A percentile compares a stretch with the other conserved stretches of the same genome.
These are phyloP conservation scores for Squalus acanthias DNA, from an alignment of 2,797 vertebrate genomes.

Conservation along the genomic window DNA sequence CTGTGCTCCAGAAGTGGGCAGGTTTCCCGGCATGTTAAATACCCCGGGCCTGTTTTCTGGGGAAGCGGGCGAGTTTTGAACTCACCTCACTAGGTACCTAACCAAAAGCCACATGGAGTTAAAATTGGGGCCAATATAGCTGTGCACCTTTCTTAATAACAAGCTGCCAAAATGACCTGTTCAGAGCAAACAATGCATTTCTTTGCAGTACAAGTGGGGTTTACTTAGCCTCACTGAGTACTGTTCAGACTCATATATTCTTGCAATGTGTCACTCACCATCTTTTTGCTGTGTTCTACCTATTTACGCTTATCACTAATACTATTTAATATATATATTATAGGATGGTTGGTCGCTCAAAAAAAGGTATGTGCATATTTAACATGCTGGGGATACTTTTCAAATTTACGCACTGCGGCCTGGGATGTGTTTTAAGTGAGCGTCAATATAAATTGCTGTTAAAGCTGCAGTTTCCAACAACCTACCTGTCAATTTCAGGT, in stretches of 20 bases:
- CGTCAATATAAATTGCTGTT: conserved; percentile 35
- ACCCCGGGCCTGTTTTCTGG: not conserved
- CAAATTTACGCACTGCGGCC: conserved; percentile 23
- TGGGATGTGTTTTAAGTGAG: conserved; percentile 31
- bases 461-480: conserved; percentile 37
- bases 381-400: conserved; percentile 14
- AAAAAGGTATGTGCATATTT: not conserved
- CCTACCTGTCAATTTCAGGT: conserved; percentile 38
- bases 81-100: not conserved
- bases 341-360: conserved; percentile 20
- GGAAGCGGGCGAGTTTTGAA: not conserved
- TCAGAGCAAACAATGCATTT: not conserved
- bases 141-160: not conserved
- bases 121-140: not conserved
- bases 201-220: not conserved
- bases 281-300: not conserved
- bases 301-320: not conserved
- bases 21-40: not conserved
- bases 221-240: not conserved
- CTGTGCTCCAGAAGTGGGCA: not conserved
- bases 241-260: not conserved
- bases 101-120: not conserved
- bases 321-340: conserved; percentile 12
- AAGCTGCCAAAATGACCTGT: not conserved
- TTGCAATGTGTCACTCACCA: not conserved